These are phyloP conservation scores for Nasonia giraulti DNA, from an alignment of 1,140 invertebrate species.

Conservation along the genomic window DNA sequence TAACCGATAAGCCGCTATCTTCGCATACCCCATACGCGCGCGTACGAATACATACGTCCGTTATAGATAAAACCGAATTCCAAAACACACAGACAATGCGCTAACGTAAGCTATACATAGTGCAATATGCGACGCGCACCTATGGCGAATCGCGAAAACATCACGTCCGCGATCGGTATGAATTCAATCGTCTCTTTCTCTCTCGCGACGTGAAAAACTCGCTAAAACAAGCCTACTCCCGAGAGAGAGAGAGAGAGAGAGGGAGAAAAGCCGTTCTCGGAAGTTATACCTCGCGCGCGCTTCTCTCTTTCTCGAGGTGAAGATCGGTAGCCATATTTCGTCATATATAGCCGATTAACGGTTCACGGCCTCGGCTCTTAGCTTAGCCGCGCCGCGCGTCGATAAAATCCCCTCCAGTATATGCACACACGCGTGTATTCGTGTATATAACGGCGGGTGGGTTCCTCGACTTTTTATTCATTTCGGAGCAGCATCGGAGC, in stretches of 20 bases:
- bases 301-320: background rate
- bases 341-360: conserved; percentile 57
- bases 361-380: conserved; percentile 51
- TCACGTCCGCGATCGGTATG: background rate
- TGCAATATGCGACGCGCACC: too few species aligned
- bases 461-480: background rate
- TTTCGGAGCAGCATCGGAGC: background rate
- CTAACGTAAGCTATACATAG: background rate
- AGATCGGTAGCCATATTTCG: conserved; percentile 37
- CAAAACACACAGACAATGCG: background rate
- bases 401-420: conserved; percentile 36
- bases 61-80: background rate
- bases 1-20: too few species aligned
- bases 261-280: background rate
- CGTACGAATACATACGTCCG: background rate
- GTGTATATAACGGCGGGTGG: background rate
- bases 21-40: background rate
- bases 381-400: background rate
- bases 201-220: too few species aligned
- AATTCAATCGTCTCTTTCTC: background rate
- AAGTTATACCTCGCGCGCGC: background rate
- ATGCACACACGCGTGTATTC: conserved; percentile 53
- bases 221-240: too few species aligned
- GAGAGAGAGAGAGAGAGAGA: too few species aligned
- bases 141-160: background rate